A percentile compares a stretch with the other conserved stretches of the same genome.
Conservation (phyloP, 2,113 vertebrate species). For the Platycercus adscitus region DNA sequence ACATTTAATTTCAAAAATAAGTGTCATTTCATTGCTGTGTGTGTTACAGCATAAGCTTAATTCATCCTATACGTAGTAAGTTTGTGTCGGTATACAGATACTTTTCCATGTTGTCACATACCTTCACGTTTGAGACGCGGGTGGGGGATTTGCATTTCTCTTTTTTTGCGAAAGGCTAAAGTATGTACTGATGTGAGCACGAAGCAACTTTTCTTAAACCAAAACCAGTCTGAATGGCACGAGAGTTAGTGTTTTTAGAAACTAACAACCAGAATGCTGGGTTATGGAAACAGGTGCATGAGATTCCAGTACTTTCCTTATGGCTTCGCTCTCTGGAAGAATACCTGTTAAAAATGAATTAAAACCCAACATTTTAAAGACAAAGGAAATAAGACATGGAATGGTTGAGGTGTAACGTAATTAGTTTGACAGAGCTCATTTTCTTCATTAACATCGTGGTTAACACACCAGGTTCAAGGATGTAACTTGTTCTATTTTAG, state of each 20-base stretch:
- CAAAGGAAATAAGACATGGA: not conserved
- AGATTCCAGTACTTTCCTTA: conserved; percentile 80
- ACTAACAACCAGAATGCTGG: conserved; percentile 73
- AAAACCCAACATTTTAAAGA: not conserved
- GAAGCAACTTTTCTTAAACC: conserved; percentile 67
- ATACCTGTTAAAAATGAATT: conserved; percentile 78
- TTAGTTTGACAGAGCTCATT: not conserved
- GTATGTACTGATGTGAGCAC: conserved; percentile 61
- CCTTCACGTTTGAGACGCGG: conserved; percentile 50
- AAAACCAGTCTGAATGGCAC: conserved; percentile 73
- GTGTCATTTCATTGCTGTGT: conserved; percentile 60
- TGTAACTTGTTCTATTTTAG: not conserved
- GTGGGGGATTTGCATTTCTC: conserved; percentile 32
- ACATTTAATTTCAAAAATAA: conserved; percentile 76
- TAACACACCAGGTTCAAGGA: not conserved
- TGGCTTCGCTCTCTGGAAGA: conserved; percentile 95
- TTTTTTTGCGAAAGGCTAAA: conserved; percentile 57
- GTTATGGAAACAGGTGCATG: conserved; percentile 54
- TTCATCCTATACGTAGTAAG: conserved; percentile 58
- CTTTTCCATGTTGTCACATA: conserved; percentile 62
- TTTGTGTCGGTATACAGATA: conserved; percentile 53
- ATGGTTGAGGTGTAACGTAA: not conserved
- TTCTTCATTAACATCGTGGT: not conserved
- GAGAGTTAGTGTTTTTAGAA: conserved; percentile 72
- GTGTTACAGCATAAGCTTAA: conserved; percentile 65